Conservation (phyloP, 2,797 vertebrate genomes). For the Odontamblyopus lacepedii region DNA sequence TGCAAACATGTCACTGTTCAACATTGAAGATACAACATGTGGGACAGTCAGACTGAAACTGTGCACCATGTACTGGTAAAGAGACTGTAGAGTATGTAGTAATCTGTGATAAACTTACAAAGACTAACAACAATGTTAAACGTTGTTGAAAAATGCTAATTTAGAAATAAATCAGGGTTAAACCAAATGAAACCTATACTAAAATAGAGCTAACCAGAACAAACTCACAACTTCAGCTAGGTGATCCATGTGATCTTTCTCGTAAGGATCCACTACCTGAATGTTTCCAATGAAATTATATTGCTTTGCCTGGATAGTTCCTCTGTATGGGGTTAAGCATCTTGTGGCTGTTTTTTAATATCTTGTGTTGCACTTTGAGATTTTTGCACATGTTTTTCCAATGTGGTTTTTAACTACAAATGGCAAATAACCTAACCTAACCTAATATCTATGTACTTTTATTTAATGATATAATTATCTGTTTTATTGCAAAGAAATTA, state of each 20-base stretch:
- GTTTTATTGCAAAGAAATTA: neutral
- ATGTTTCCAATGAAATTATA: neutral
- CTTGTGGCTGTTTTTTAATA: no score
- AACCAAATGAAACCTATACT: no score
- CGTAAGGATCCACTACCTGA: neutral
- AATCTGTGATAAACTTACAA: neutral
- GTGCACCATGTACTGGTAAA: neutral
- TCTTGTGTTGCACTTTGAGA: no score
- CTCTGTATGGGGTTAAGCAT: neutral
- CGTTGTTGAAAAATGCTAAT: neutral
- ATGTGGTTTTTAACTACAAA: no score
- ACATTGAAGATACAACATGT: conserved; percentile 10
- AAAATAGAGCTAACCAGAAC: neutral
- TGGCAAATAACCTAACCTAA: no score
- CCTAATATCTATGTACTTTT: no score
- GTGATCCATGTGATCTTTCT: neutral
- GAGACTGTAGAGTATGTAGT: neutral
- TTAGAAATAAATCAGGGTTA: no score
- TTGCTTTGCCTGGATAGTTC: neutral
- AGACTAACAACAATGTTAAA: neutral
- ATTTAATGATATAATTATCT: no score
- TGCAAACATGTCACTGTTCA: conserved; percentile 52
- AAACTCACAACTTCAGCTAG: neutral
- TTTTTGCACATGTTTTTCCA: no score
- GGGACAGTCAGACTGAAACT: neutral